Evolutionary conservation across 2,113 vertebrate genomes (phyloP).

Genomic region (Pseudorectes ferrugineus): DNA sequence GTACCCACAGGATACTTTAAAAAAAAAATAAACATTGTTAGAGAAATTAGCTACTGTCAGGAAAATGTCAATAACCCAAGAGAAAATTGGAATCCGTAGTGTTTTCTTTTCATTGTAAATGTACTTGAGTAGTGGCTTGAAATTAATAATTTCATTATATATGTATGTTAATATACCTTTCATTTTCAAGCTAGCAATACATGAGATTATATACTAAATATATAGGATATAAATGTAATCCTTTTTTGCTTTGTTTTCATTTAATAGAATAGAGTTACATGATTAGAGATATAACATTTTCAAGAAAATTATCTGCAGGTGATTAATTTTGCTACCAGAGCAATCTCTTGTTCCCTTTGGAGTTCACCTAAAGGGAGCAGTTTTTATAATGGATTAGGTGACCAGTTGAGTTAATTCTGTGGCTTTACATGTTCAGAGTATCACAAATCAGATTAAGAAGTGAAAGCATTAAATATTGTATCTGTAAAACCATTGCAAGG

Average conservation of each 20-base stretch:
- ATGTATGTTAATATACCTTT: not conserved
- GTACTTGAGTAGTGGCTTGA: not conserved
- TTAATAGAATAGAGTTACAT: not conserved
- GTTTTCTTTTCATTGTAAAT: not conserved
- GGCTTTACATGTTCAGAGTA: not conserved
- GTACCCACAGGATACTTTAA: not conserved
- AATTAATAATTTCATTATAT: not conserved
- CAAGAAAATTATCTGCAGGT: not conserved
- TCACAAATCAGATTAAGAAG: conserved; percentile 15
- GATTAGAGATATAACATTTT: not conserved
- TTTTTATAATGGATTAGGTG: conserved; percentile 26
- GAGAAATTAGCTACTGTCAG: not conserved
- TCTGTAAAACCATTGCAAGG: not conserved
- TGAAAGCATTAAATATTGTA: not conserved
- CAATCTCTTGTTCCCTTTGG: not conserved
- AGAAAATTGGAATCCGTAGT: not conserved
- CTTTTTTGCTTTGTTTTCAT: not conserved
- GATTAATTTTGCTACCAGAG: not conserved
- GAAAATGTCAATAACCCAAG: not conserved
- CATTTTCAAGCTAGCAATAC: not conserved
- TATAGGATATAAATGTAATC: not conserved
- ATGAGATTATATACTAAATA: not conserved
- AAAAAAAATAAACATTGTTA: not conserved
- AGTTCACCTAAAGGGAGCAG: not conserved
- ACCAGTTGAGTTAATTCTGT: conserved; percentile 5